Evolutionary conservation across 2,113 vertebrate genomes (phyloP).

Genomic region (Prinia subflava): DNA sequence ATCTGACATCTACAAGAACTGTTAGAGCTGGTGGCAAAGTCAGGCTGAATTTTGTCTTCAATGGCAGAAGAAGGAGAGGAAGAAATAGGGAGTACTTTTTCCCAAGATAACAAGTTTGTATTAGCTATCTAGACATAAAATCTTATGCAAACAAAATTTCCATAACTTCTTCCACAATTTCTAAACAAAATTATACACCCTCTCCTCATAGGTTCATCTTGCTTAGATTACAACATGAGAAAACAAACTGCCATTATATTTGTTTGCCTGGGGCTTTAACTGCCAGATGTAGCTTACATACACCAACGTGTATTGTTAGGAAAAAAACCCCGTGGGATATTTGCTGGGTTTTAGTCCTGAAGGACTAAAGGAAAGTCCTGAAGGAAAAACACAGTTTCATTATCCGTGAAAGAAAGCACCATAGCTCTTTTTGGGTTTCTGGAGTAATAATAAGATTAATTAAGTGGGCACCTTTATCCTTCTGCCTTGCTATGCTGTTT

Average conservation of each 20-base stretch:
- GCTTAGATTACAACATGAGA: neutral
- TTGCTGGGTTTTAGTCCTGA: neutral
- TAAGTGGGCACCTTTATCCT: neutral
- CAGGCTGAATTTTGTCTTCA: neutral
- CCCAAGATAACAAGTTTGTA: neutral
- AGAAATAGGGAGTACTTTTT: neutral
- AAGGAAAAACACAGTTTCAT: neutral
- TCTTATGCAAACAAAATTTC: neutral
- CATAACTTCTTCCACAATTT: neutral
- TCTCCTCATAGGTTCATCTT: neutral
- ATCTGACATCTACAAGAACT: neutral
- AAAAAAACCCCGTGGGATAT: accelerated
- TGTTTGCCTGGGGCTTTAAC: neutral
- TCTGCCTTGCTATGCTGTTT: neutral
- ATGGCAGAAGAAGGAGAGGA: neutral
- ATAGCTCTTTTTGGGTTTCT: neutral
- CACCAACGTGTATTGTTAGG: neutral
- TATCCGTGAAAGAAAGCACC: neutral
- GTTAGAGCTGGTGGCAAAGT: neutral
- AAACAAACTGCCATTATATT: neutral
- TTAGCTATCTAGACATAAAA: neutral
- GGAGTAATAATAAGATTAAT: neutral
- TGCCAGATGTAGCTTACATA: neutral
- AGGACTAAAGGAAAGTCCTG: too few species aligned
- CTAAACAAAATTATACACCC: neutral